phyloP scores from a whole-genome alignment of 30 jellyfish, hydroid and myxozoan genomes.

The Phacellophora camtschatica region DNA sequence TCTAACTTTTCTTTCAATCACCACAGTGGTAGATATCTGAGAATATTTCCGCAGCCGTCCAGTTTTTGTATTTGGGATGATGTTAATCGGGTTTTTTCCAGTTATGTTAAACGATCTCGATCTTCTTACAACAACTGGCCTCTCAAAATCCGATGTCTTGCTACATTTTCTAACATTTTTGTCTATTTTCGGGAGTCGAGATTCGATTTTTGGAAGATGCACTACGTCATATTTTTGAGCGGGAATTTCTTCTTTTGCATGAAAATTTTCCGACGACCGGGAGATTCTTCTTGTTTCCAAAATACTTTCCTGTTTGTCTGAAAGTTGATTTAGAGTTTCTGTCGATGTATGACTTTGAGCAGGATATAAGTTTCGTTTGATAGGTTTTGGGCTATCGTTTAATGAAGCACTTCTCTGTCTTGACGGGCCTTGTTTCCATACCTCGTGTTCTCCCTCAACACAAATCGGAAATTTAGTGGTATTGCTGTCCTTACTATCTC shows the following conservation, averaged over 20 bases:
- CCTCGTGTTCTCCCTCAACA: too few relatives aligned
- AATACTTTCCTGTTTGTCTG: background rate
- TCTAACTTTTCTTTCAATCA: background rate
- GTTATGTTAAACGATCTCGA: slow-evolving; percentile 8
- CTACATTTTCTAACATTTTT: background rate
- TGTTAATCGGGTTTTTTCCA: background rate
- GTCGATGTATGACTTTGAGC: background rate
- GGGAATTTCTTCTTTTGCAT: background rate
- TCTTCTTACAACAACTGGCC: background rate
- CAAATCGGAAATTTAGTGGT: too few relatives aligned
- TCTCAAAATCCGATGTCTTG: background rate
- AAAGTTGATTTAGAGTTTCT: background rate
- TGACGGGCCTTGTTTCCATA: too few relatives aligned
- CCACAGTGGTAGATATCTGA: too few relatives aligned
- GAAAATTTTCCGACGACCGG: background rate
- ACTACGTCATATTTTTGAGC: background rate
- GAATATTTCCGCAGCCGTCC: too few relatives aligned
- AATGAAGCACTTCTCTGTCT: background rate
- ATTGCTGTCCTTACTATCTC: too few relatives aligned
- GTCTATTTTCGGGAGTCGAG: background rate
- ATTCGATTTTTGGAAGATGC: background rate
- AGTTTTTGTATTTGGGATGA: too few relatives aligned
- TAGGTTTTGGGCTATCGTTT: background rate
- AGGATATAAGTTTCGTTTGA: background rate
- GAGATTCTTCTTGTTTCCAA: background rate